A percentile compares a stretch with the other conserved stretches of the same genome.
These are phyloP conservation scores for Corythoichthys haematopterus DNA, from an alignment of 2,113 vertebrate species.

Conservation along the genomic window DNA sequence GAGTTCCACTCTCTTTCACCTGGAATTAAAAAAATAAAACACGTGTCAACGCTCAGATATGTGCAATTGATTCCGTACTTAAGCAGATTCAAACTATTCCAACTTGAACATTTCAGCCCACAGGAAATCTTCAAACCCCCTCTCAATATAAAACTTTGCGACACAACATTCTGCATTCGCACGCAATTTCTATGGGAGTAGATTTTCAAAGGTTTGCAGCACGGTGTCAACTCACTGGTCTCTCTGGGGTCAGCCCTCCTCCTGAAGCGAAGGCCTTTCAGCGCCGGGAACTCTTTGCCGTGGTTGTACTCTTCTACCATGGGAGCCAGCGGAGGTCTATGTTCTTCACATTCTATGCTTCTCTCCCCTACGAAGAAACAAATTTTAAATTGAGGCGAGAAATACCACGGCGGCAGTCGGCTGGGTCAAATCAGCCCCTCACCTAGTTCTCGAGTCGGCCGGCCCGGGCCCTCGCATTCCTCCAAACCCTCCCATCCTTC, in stretches of 20 bases:
- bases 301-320: constrained; percentile 68
- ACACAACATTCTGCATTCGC: too few species aligned
- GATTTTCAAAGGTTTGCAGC: too few species aligned
- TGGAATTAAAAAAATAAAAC: constrained; percentile 13
- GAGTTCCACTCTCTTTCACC: constrained; percentile 65
- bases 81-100: too few species aligned
- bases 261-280: constrained; percentile 67
- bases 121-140: too few species aligned
- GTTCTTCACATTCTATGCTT: constrained; percentile 52
- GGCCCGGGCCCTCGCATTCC: constrained; percentile 1
- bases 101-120: too few species aligned
- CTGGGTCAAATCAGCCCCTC: background rate
- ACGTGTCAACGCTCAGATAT: background rate
- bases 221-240: constrained; percentile 49
- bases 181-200: too few species aligned
- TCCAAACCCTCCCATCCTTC: constrained; percentile 42
- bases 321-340: constrained; percentile 10
- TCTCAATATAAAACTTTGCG: too few species aligned
- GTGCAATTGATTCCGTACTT: too few species aligned
- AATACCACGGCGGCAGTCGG: too few species aligned
- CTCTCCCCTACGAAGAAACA: constrained; percentile 35
- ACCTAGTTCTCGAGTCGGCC: constrained; percentile 35
- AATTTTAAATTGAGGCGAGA: background rate
- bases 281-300: constrained; percentile 66
- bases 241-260: constrained; percentile 62